Evolutionary conservation across 30 jellyfish, hydroid and myxozoan genomes (phyloP), one percentile per base, ranked within the genome.

Genomic region (Clytia hemisphaerica): DNA sequence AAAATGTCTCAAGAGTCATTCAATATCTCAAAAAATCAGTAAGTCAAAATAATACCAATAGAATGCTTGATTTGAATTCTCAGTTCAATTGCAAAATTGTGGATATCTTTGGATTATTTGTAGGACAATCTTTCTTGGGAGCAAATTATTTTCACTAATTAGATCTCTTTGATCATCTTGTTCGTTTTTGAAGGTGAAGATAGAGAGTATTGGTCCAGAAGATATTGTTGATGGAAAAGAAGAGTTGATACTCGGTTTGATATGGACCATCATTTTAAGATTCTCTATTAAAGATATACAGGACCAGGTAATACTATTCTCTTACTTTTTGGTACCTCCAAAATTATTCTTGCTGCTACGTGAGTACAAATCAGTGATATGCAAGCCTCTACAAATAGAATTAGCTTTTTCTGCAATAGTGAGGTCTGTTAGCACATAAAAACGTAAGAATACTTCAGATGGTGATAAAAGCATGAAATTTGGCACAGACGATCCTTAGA

Each of bases 171-270:
- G 3, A 9, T 38, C 38, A 6, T 22, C 40, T 61, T 14, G 58
- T 7, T 15, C 24, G 3, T n/a, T 34, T 28, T 73, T 24, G 6
- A 33, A 83, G 95, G 81, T 83, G 18, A 83, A 83, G 44, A 76
- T 85, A 2, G 95, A 85, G 46, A 85, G 93, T 58, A 77, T 85
- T 36, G 95, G 95, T 2, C 86, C 95, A 21, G 90, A 85, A 68
- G 95, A 85, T 53, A 22, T 85, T 45, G 95, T 85, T 37, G 95
- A 85, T 63, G 95, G 95, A 4, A 85, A 85, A 19, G 83, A 71
- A 54, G 90, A 85, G 32, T 70, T 85, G 3, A 85, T 77, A 18
- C 93, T 85, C 47, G 95, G 95, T 24, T 71, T 85, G 30, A 58
- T 85, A 0, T 85, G 95, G 95, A 77, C 80, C 76, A 77, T 85